Conservation (phyloP, 2,797 vertebrate species). For the Amphiprion clarkii region DNA sequence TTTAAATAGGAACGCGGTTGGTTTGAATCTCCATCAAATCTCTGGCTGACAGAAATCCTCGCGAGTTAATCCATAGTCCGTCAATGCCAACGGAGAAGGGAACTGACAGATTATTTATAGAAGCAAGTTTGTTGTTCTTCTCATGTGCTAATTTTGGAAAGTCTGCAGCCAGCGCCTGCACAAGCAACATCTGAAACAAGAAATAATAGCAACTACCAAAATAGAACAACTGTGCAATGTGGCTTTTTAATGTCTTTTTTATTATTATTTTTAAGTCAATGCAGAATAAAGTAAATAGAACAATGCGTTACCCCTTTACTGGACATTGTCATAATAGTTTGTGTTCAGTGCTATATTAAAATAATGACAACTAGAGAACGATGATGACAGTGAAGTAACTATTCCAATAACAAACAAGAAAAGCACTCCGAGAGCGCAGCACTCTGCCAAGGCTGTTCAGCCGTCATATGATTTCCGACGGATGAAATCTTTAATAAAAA, state of each 20-base stretch:
- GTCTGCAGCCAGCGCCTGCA: slow-evolving; percentile 29
- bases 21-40: slow-evolving; percentile 40
- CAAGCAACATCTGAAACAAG: slow-evolving; percentile 29
- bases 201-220: slow-evolving; percentile 31
- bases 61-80: slow-evolving; percentile 57
- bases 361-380: background rate
- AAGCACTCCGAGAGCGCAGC: too few relatives aligned
- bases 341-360: slow-evolving; percentile 2
- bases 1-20: slow-evolving; percentile 25
- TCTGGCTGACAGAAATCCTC: slow-evolving; percentile 35
- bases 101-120: slow-evolving; percentile 63
- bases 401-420: too few relatives aligned
- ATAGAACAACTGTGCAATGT: slow-evolving; percentile 16
- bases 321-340: background rate
- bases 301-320: background rate
- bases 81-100: slow-evolving; percentile 45
- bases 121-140: slow-evolving; percentile 48
- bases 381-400: too few relatives aligned
- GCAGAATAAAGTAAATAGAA: slow-evolving; percentile 3
- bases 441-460: too few relatives aligned
- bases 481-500: too few relatives aligned
- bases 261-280: background rate
- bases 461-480: too few relatives aligned
- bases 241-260: background rate
- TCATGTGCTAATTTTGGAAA: slow-evolving; percentile 55